phyloP scores from a whole-genome alignment of 2,888 invertebrate genomes.

The Furcula furcula region DNA sequence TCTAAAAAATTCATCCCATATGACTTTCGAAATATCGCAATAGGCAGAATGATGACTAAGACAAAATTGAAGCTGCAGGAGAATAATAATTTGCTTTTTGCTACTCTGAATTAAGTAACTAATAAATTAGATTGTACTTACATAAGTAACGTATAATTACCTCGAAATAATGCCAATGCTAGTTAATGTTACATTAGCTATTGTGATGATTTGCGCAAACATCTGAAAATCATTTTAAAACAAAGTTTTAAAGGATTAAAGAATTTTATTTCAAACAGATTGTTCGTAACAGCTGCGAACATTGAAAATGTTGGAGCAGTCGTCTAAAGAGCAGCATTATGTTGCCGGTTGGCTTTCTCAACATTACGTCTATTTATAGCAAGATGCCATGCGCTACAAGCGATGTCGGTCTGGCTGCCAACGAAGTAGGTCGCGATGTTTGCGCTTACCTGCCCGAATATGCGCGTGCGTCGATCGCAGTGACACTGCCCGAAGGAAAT shows the following conservation, averaged over 20 bases:
- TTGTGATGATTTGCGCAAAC: too few species aligned
- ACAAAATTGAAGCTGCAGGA: neutral
- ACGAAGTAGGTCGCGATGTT: constrained; percentile 71
- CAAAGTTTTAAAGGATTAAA: too few species aligned
- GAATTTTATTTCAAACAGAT: too few species aligned
- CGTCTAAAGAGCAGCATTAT: constrained; percentile 21
- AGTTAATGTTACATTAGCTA: too few species aligned
- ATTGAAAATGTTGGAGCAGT: neutral
- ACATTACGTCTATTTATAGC: constrained; percentile 64
- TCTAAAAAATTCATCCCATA: constrained; percentile 5
- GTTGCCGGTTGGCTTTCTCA: constrained; percentile 52
- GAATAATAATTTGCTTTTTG: too few species aligned
- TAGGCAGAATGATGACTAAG: constrained; percentile 5
- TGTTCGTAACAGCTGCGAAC: constrained; percentile 2
- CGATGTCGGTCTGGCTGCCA: constrained; percentile 44
- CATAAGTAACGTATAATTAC: too few species aligned
- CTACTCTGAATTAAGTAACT: too few species aligned
- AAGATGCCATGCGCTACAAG: constrained; percentile 52
- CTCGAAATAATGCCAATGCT: too few species aligned
- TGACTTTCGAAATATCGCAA: constrained; percentile 14
- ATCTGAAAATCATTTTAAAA: too few species aligned
- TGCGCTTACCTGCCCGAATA: constrained; percentile 40
- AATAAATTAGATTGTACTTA: too few species aligned
- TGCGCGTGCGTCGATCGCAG: constrained; percentile 42
- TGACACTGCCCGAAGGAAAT: constrained; percentile 45